phyloP scores from a whole-genome alignment of 2,888 invertebrate species.

The Malachius bipustulatus region DNA sequence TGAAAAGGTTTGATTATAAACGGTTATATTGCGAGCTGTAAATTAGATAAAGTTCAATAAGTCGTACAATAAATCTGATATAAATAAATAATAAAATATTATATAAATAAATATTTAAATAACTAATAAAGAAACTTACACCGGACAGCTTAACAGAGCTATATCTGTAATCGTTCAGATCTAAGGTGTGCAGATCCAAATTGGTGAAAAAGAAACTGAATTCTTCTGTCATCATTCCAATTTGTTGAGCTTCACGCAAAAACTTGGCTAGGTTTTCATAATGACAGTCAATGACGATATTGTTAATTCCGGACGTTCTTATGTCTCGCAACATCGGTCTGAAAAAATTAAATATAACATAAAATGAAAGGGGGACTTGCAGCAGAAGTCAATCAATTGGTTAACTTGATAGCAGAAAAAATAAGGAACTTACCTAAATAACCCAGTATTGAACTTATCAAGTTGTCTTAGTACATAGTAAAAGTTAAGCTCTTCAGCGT shows the following conservation, averaged over 20 bases:
- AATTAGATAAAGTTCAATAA: too few species aligned
- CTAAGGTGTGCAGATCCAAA: not conserved
- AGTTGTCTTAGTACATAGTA: not conserved
- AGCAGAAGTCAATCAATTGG: too few species aligned
- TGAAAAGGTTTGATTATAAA: too few species aligned
- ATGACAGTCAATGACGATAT: not conserved
- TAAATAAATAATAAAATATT: too few species aligned
- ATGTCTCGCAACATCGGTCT: not conserved
- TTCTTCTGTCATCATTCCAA: not conserved
- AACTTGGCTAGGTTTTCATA: not conserved
- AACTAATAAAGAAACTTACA: not conserved
- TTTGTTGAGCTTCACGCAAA: not conserved
- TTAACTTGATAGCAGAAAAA: too few species aligned
- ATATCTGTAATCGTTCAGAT: not conserved
- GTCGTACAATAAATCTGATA: too few species aligned
- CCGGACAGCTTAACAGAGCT: not conserved
- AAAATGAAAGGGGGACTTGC: too few species aligned
- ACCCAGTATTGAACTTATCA: not conserved
- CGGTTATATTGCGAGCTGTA: too few species aligned
- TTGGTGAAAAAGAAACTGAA: not conserved
- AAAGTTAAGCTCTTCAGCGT: not conserved
- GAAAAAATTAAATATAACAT: too few species aligned
- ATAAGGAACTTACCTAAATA: slow-evolving; percentile 1
- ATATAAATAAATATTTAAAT: too few species aligned
- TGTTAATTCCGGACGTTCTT: not conserved